Evolutionary conservation across 2,113 vertebrate species (phyloP).

Genomic region (Crypturellus undulatus): DNA sequence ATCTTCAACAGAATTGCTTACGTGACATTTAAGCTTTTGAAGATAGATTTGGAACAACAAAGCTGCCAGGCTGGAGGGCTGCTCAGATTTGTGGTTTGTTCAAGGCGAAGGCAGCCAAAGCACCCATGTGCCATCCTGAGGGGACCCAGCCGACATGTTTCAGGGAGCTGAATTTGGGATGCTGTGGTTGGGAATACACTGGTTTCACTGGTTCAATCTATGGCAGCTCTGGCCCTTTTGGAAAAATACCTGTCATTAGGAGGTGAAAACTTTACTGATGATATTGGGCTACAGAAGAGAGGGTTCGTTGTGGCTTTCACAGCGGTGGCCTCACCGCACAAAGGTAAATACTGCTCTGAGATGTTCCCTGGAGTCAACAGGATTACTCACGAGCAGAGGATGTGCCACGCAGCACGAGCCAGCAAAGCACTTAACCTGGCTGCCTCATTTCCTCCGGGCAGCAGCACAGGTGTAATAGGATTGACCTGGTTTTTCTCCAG

Average conservation of each 20-base stretch:
- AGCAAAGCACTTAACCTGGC: constrained; percentile 58
- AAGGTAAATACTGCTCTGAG: neutral
- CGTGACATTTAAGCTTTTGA: neutral
- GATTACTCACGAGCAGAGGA: neutral
- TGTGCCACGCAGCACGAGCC: neutral
- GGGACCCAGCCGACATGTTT: neutral
- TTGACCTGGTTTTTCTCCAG: constrained; percentile 36
- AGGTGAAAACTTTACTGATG: neutral
- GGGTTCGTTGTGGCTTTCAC: neutral
- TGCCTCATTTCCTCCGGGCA: neutral
- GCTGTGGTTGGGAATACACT: neutral
- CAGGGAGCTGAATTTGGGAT: neutral
- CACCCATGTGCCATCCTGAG: neutral
- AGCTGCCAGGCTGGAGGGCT: neutral
- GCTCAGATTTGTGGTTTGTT: neutral
- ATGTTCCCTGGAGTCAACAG: neutral
- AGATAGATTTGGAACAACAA: neutral
- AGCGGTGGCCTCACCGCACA: neutral
- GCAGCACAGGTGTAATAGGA: constrained; percentile 52
- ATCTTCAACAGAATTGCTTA: constrained; percentile 9
- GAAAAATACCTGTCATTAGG: neutral
- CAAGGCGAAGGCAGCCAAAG: neutral
- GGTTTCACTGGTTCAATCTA: neutral
- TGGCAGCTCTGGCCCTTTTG: neutral
- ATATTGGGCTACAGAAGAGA: neutral